These are phyloP conservation scores for Perodicticus potto DNA, from an alignment of 2,797 vertebrate genomes.

Conservation along the genomic window DNA sequence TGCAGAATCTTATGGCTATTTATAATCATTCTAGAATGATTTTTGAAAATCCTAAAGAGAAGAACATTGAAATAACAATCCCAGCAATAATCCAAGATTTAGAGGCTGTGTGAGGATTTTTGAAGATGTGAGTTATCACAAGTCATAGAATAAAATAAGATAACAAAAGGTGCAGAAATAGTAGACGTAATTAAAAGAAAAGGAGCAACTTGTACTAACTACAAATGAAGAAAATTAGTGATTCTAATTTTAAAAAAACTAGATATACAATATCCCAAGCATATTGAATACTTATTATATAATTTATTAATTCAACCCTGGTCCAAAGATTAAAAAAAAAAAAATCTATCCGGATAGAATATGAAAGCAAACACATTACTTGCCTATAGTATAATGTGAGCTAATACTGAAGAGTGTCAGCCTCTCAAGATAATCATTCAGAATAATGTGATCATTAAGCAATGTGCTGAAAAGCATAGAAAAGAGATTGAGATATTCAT, in stretches of 20 bases:
- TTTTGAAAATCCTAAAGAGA: not conserved
- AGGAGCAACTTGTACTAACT: not conserved
- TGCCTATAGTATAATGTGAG: not conserved
- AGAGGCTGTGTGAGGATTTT: not conserved
- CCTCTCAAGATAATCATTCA: not conserved
- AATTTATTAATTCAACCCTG: not conserved
- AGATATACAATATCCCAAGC: not conserved
- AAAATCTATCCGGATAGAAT: not conserved
- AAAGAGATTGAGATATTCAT: not conserved
- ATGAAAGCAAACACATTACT: not conserved
- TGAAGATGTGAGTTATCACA: not conserved
- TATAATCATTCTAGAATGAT: not conserved
- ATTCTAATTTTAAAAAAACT: not conserved
- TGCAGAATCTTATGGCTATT: not conserved
- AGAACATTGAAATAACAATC: not conserved
- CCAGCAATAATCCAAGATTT: not conserved
- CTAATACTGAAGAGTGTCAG: not conserved
- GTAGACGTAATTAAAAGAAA: not conserved
- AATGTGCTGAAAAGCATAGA: not conserved
- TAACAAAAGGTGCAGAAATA: not conserved
- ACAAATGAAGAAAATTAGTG: not conserved
- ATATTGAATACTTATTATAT: not conserved
- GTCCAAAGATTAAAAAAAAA: not conserved
- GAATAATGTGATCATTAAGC: not conserved
- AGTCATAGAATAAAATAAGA: not conserved